A percentile compares a stretch with the other conserved stretches of the same genome.
Evolutionary conservation across 2,888 invertebrate species (phyloP).

Genomic region (Thumatha senex): DNA sequence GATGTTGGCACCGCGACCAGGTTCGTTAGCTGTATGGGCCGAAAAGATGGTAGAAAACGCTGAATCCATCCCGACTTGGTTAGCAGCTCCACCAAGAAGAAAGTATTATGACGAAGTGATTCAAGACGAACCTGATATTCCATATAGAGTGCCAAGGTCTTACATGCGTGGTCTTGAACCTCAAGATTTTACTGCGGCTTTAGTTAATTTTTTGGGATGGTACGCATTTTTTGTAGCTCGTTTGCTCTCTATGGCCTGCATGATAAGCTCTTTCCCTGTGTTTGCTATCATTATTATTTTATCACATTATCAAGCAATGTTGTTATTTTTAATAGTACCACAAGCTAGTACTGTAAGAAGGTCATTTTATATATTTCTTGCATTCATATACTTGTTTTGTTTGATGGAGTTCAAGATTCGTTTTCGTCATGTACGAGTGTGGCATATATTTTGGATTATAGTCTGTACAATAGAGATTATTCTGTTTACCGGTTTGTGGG

Average conservation of each 20-base stretch:
- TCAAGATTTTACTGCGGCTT: constrained; percentile 88
- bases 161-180: constrained; percentile 87
- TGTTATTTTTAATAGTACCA: constrained; percentile 86
- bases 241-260: constrained; percentile 87
- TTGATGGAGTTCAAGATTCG: constrained; percentile 91
- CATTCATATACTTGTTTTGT: constrained; percentile 89
- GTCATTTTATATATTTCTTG: constrained; percentile 87
- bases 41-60: constrained; percentile 82
- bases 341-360: constrained; percentile 81
- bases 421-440: constrained; percentile 88
- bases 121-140: constrained; percentile 68
- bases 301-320: constrained; percentile 86
- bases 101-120: constrained; percentile 60
- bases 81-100: constrained; percentile 74
- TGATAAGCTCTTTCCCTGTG: constrained; percentile 86
- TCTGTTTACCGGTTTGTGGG: constrained; percentile 88
- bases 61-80: constrained; percentile 78
- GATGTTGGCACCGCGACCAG: constrained; percentile 68
- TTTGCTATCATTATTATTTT: constrained; percentile 84
- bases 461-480: constrained; percentile 87
- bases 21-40: constrained; percentile 71
- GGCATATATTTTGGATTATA: constrained; percentile 87
- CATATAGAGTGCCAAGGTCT: constrained; percentile 67
- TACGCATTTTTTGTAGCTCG: constrained; percentile 88
- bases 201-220: constrained; percentile 90